A percentile compares a stretch with the other conserved stretches of the same genome.
Evolutionary conservation across 2,113 vertebrate species (phyloP).

Genomic region (Melospiza georgiana): DNA sequence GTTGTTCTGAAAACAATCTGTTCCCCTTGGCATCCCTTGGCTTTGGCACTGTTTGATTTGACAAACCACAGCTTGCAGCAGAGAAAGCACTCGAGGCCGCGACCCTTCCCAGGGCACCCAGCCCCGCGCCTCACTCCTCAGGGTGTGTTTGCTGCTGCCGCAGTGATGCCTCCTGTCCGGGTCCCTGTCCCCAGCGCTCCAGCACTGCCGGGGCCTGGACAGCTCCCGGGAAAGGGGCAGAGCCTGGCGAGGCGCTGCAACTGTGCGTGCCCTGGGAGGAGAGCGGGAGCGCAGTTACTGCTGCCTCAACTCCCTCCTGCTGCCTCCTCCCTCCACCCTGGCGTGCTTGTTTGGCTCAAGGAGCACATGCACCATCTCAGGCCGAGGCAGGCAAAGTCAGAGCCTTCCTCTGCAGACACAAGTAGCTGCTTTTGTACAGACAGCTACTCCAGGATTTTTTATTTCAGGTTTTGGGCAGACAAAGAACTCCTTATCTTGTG

Average conservation of each 20-base stretch:
- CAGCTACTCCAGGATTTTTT: background rate
- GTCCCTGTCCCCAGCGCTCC: background rate
- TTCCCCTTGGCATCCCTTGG: background rate
- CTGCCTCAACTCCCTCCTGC: background rate
- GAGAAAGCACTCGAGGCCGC: background rate
- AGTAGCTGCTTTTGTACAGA: background rate
- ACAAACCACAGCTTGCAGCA: background rate
- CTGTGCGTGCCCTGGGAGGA: accelerated
- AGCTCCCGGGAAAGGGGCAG: background rate
- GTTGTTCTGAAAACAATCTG: background rate
- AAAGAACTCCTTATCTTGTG: background rate
- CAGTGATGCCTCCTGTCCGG: background rate
- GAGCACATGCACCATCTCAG: background rate
- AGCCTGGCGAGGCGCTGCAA: background rate
- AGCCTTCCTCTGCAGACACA: too few species aligned
- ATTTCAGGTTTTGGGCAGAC: background rate
- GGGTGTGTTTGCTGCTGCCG: background rate
- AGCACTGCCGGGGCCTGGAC: background rate
- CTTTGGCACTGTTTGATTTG: background rate
- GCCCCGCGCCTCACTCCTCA: background rate
- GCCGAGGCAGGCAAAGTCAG: too few species aligned
- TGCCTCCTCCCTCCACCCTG: background rate
- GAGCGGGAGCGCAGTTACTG: accelerated
- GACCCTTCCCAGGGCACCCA: too few species aligned
- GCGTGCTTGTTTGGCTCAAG: background rate